Percentiles rank a stretch among this genome's conserved stretches.
Conservation (phyloP, 2,888 invertebrate genomes). For the Luperina testacea region DNA sequence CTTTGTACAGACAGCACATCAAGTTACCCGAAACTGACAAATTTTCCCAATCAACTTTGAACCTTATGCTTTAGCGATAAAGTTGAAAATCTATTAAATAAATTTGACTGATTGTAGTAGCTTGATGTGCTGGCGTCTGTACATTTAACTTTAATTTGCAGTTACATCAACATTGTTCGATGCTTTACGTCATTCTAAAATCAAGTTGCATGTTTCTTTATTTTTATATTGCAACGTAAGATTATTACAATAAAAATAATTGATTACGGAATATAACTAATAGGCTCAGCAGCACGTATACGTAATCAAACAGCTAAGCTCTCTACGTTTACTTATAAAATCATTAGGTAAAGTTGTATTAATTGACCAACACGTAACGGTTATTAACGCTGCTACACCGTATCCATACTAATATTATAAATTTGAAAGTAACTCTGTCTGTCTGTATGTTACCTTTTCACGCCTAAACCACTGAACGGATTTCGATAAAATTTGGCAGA, state of each 20-base stretch:
- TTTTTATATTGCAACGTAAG: not conserved
- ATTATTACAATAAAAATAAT: conserved; percentile 19
- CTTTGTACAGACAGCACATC: too few species aligned
- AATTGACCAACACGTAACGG: conserved; percentile 64
- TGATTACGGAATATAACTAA: conserved; percentile 41
- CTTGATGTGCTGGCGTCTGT: too few species aligned
- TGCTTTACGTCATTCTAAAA: not conserved
- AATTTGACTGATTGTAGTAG: too few species aligned
- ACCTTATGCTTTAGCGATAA: too few species aligned
- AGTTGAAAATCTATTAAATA: too few species aligned
- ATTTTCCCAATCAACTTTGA: too few species aligned
- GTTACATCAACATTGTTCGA: not conserved
- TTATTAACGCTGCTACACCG: conserved; percentile 17
- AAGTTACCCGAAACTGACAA: too few species aligned
- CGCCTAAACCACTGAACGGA: too few species aligned
- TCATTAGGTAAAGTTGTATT: conserved; percentile 55
- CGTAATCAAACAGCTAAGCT: conserved; percentile 42
- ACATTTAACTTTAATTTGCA: not conserved
- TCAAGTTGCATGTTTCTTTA: not conserved
- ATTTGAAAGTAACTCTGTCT: too few species aligned
- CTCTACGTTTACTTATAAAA: conserved; percentile 55
- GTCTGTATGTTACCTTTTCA: too few species aligned
- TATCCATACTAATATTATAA: not conserved
- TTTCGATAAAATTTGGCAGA: too few species aligned
- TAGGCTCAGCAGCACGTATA: conserved; percentile 35